Conservation (phyloP, 1,140 invertebrate genomes). For the Lasioglossum albipes region DNA sequence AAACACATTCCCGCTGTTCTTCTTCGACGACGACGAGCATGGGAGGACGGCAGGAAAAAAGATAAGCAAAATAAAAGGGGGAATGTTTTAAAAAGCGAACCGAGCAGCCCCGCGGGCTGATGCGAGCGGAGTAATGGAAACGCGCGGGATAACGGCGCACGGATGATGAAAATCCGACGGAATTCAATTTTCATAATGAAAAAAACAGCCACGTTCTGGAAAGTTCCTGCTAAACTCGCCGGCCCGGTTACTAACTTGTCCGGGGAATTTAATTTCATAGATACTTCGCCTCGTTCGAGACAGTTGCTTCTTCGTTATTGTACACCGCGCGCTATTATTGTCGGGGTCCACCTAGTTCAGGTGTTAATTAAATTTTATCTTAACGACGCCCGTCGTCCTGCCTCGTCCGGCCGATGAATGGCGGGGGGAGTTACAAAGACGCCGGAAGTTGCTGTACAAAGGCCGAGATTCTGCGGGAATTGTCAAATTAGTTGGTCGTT, state of each 20-base stretch:
- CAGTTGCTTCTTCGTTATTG: slow-evolving; percentile 11
- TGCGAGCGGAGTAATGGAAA: slow-evolving; percentile 19
- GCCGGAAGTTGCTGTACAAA: too few species aligned
- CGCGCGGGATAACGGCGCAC: background rate
- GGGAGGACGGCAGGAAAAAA: background rate
- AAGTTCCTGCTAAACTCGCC: slow-evolving; percentile 18
- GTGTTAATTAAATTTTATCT: slow-evolving; percentile 24
- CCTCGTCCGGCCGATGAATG: background rate
- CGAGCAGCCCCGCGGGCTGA: slow-evolving; percentile 8
- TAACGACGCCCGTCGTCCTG: background rate
- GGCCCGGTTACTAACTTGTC: slow-evolving; percentile 5
- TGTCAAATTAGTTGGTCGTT: too few species aligned
- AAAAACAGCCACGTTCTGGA: slow-evolving; percentile 5
- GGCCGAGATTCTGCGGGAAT: too few species aligned
- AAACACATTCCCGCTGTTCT: background rate
- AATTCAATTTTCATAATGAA: slow-evolving; percentile 37
- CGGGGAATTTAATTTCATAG: slow-evolving; percentile 16
- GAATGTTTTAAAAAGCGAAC: slow-evolving; percentile 1
- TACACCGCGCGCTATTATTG: background rate
- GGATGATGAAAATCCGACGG: background rate
- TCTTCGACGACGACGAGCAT: background rate
- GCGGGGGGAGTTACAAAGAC: background rate
- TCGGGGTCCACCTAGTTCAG: background rate
- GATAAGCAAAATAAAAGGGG: background rate
- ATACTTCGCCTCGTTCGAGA: slow-evolving; percentile 6